Conservation (phyloP, 2,113 vertebrate species). For the Motacilla tschutschensis region DNA sequence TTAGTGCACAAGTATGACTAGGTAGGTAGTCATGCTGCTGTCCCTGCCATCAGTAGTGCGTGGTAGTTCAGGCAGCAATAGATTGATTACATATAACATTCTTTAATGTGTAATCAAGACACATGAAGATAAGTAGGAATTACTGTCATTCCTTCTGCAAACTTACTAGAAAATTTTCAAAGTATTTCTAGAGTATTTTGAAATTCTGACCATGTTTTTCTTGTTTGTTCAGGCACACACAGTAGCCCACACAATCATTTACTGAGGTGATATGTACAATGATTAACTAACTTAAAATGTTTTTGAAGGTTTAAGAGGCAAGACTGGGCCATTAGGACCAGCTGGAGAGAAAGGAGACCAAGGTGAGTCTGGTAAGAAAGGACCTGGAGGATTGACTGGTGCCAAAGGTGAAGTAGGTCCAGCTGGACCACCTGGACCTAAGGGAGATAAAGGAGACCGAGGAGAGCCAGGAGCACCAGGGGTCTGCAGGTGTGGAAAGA, state of each 20-base stretch:
- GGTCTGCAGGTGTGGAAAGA: slow-evolving; percentile 88
- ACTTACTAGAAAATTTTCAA: not conserved
- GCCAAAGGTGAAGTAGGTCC: slow-evolving; percentile 79
- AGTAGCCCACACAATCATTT: slow-evolving; percentile 18
- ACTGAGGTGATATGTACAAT: not conserved
- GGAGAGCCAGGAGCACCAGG: slow-evolving; percentile 83
- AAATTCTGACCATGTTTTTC: not conserved
- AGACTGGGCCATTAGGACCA: slow-evolving; percentile 84
- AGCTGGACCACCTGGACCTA: slow-evolving; percentile 77
- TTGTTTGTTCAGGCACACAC: slow-evolving; percentile 10
- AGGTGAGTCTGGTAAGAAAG: slow-evolving; percentile 88
- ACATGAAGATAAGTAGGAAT: not conserved
- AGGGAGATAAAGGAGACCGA: slow-evolving; percentile 84
- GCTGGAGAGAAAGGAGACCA: slow-evolving; percentile 88
- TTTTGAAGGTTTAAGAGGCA: slow-evolving; percentile 89
- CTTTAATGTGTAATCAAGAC: not conserved
- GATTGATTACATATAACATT: not conserved
- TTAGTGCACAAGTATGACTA: not conserved
- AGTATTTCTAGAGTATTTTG: not conserved
- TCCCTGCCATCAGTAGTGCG: not conserved
- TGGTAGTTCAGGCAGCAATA: not conserved
- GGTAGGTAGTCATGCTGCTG: not conserved
- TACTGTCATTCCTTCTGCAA: not conserved
- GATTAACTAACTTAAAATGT: slow-evolving; percentile 50
- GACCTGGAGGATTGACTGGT: slow-evolving; percentile 81